Evolutionary conservation across 1,140 invertebrate species (phyloP), one percentile per base, ranked within the genome.

Genomic region (Potamilus streckersoni): DNA sequence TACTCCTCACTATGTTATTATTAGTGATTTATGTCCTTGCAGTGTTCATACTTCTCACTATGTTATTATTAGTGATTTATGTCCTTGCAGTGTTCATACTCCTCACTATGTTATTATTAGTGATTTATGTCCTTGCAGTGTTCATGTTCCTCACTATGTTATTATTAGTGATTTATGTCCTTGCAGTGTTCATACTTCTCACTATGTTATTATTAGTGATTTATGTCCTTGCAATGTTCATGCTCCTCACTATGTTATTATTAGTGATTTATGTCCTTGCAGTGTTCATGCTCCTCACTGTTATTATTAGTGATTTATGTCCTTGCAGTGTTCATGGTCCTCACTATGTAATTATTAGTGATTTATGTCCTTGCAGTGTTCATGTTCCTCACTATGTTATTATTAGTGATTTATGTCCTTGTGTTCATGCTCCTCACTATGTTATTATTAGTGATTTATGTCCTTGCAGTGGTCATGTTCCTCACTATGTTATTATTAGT

Each of bases 11-110:
- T 49, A 11, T 6, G 6, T 49, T 11, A 8, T 49, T 49, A 49
- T 72, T 66, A n/a, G 11, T 31, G 17, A 68, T 68, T 74, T 20
- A 69, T 31, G 61, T 77, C 72, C 67, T 87, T 89, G 67, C 80
- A 92, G 91, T 92, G 91, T 91, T 81, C 90, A 8, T 92, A 92
- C 81, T n/a, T 8, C 38, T 49, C 4, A 49, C 6, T 49, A 11
- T 6, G 6, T 49, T 11, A 8, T 49, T 49, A 49, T 72, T 66
- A n/a, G 11, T 31, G 17, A 68, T 68, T 74, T 20, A 69, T 31
- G 61, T 77, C 72, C 67, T 87, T 89, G 67, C 80, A 92, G 91
- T 92, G 91, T 91, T 81, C 90, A 8, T 92, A 92, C 81, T n/a
- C 38, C 38, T 49, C 4, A 49, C 6, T 49, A 11, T 6, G 6